phyloP scores from a whole-genome alignment of 2,113 vertebrate species.

The Oncorhynchus tshawytscha region DNA sequence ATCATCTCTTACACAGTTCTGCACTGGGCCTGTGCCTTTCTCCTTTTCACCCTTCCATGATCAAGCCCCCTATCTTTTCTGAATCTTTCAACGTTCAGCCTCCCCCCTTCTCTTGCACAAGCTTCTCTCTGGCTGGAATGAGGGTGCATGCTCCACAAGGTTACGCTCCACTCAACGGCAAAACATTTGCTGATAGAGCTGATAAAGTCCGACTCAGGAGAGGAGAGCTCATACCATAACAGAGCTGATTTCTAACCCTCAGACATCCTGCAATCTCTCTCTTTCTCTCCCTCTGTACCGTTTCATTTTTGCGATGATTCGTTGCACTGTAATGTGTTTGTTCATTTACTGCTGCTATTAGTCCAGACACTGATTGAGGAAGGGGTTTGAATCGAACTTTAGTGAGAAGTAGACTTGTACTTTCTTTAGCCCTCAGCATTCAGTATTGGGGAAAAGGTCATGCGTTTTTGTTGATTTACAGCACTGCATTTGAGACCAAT shows the following conservation, averaged over 20 bases:
- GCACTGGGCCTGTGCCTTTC: not conserved
- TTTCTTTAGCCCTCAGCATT: not conserved
- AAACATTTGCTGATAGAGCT: constrained; percentile 58
- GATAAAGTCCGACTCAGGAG: constrained; percentile 44
- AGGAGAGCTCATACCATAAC: constrained; percentile 51
- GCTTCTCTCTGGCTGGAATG: not conserved
- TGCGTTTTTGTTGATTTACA: constrained; percentile 13
- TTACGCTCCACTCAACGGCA: constrained; percentile 43
- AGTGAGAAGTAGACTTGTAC: constrained; percentile 4
- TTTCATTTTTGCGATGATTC: constrained; percentile 53
- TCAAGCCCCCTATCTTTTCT: not conserved
- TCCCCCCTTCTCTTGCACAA: not conserved
- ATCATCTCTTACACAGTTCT: constrained; percentile 14
- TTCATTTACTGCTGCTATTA: constrained; percentile 27
- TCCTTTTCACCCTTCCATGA: not conserved
- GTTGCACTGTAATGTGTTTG: constrained; percentile 40
- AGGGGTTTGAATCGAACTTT: not conserved
- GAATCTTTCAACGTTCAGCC: not conserved
- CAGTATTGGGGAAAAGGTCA: not conserved
- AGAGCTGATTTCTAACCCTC: constrained; percentile 39
- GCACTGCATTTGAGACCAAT: constrained; percentile 44
- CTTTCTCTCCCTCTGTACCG: constrained; percentile 26
- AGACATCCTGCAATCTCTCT: constrained; percentile 34
- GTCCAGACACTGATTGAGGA: constrained; percentile 21
- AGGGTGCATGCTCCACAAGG: constrained; percentile 13